Evolutionary conservation across 2,797 vertebrate genomes (phyloP).

Genomic region (Myotis planiceps): DNA sequence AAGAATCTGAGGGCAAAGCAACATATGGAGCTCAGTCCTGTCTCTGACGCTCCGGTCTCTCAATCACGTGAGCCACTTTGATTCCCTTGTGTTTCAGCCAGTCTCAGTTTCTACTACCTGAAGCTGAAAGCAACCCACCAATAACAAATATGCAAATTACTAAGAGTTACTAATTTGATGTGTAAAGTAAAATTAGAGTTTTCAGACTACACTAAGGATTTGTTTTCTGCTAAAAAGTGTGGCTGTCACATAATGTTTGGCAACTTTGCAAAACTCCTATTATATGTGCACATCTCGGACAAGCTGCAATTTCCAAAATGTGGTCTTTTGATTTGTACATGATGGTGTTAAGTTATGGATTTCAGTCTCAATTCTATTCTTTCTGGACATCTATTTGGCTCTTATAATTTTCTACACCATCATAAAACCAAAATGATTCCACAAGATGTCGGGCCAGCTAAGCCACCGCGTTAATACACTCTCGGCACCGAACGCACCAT

Average conservation of each 20-base stretch:
- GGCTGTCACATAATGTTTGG: neutral
- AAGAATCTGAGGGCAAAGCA: neutral
- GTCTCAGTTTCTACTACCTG: neutral
- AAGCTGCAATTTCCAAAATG: neutral
- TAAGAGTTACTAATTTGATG: neutral
- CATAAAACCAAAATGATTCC: constrained; percentile 18
- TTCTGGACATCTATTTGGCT: neutral
- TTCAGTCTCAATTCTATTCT: neutral
- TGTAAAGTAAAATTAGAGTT: neutral
- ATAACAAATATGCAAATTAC: neutral
- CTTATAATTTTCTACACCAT: neutral
- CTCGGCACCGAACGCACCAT: neutral
- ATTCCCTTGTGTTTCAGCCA: neutral
- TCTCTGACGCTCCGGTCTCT: neutral
- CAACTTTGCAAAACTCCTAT: neutral
- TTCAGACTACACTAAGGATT: neutral
- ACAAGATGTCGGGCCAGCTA: neutral
- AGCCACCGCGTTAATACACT: neutral
- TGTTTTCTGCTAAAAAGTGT: neutral
- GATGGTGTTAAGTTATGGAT: neutral
- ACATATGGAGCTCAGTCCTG: neutral
- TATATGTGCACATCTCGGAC: neutral
- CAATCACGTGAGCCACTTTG: neutral
- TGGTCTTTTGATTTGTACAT: neutral
- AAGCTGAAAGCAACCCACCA: neutral